Conservation (phyloP, 1,140 invertebrate genomes). For the Orius insidiosus region DNA sequence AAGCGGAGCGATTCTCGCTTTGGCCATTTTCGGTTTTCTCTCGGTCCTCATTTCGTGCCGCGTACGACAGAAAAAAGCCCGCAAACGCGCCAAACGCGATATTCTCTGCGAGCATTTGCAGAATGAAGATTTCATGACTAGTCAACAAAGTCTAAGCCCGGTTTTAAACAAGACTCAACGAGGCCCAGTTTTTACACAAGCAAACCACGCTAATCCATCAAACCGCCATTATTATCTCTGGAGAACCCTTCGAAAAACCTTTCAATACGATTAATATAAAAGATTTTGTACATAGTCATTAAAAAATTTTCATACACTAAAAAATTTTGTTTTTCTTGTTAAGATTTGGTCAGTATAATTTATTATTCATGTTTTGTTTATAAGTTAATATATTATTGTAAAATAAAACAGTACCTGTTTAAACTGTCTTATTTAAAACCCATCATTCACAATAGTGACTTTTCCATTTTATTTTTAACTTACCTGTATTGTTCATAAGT, state of each 20-base stretch:
- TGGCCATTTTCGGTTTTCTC: slow-evolving; percentile 55
- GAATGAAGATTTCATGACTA: slow-evolving; percentile 28
- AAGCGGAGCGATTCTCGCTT: slow-evolving; percentile 52
- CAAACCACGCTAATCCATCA: slow-evolving; percentile 15
- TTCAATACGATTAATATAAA: slow-evolving; percentile 22
- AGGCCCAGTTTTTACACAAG: slow-evolving; percentile 14
- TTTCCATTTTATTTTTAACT: slow-evolving; percentile 26
- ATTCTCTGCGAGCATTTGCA: slow-evolving; percentile 29
- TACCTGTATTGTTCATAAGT: slow-evolving; percentile 83
- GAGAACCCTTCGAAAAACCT: slow-evolving; percentile 24
- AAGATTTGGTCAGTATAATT: not conserved
- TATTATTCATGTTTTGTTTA: slow-evolving; percentile 5
- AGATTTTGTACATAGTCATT: not conserved
- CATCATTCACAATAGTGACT: not conserved
- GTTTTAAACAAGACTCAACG: slow-evolving; percentile 28
- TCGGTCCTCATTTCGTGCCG: slow-evolving; percentile 53
- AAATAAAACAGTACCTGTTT: slow-evolving; percentile 4
- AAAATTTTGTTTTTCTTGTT: not conserved
- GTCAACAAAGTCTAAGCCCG: slow-evolving; percentile 30
- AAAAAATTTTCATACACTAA: not conserved
- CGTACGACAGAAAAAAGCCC: slow-evolving; percentile 42
- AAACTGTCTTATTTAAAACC: too few species aligned
- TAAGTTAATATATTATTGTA: slow-evolving; percentile 1
- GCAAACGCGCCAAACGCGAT: slow-evolving; percentile 18
- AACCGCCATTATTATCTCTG: slow-evolving; percentile 24